phyloP scores from a whole-genome alignment of 2,888 invertebrate species.

The Acanthacorydalis orientalis region DNA sequence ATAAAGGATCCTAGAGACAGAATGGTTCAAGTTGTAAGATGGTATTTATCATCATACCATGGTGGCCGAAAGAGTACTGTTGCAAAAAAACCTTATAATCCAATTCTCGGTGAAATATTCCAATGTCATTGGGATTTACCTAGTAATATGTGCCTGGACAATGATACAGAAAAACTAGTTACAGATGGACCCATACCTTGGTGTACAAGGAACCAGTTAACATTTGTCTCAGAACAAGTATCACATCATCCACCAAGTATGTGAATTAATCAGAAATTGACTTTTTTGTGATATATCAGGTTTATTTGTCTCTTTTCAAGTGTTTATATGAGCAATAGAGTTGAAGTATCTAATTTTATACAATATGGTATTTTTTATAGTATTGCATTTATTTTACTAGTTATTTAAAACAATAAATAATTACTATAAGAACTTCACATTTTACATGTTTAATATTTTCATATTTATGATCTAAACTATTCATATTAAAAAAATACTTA shows the following conservation, averaged over 20 bases:
- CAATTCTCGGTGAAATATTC: conserved; percentile 93
- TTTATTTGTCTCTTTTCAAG: no score
- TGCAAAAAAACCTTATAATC: conserved; percentile 98
- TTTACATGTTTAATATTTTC: no score
- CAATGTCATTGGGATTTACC: conserved; percentile 70
- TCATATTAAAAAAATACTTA: neutral
- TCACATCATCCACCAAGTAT: conserved; percentile 96
- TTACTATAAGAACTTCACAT: no score
- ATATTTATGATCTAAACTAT: no score
- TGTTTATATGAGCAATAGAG: no score
- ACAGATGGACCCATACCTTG: conserved; percentile 82
- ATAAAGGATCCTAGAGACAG: conserved; percentile 70
- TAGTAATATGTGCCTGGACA: conserved; percentile 5
- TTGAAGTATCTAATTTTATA: no score
- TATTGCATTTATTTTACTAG: no score
- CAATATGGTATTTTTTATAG: no score
- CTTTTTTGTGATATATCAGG: no score
- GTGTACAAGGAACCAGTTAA: conserved; percentile 72
- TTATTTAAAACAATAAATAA: no score
- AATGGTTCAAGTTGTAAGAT: conserved; percentile 86
- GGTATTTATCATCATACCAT: conserved; percentile 98
- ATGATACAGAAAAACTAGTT: conserved; percentile 19
- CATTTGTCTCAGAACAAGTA: conserved; percentile 95
- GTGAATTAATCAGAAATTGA: conserved; percentile 10
- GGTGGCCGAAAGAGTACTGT: conserved; percentile 94